phyloP scores from a whole-genome alignment of 2,113 vertebrate species.

The Pangasianodon gigas region DNA sequence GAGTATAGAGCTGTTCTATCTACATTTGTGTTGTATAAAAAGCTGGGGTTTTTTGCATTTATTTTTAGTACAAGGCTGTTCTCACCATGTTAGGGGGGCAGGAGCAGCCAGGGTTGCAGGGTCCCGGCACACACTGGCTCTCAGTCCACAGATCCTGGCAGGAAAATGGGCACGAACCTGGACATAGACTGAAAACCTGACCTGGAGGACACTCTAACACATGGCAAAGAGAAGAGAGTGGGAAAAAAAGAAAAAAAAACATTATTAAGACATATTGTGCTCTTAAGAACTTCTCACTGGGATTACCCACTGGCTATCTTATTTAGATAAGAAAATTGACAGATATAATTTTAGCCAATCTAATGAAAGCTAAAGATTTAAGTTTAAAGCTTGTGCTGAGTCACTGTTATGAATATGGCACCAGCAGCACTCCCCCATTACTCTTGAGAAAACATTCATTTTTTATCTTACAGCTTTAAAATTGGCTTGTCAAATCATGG shows the following conservation, averaged over 20 bases:
- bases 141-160: slow-evolving; percentile 79
- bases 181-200: slow-evolving; percentile 74
- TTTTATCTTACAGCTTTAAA: slow-evolving; percentile 33
- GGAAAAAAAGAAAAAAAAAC: neutral
- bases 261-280: neutral
- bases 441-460: slow-evolving; percentile 7
- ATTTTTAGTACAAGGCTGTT: neutral
- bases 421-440: neutral
- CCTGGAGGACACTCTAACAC: slow-evolving; percentile 75
- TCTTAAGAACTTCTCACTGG: neutral
- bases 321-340: neutral
- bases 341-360: neutral
- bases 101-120: slow-evolving; percentile 68
- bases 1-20: neutral
- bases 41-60: neutral
- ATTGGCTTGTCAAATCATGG: slow-evolving; percentile 29
- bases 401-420: neutral
- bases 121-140: slow-evolving; percentile 72
- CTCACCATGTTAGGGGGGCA: slow-evolving; percentile 75
- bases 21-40: neutral
- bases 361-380: neutral
- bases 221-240: slow-evolving; percentile 31
- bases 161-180: slow-evolving; percentile 74
- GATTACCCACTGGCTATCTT: neutral
- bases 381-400: slow-evolving; percentile 6